Percentiles rank a stretch among this genome's conserved stretches.
Conservation (phyloP, 2,113 vertebrate genomes). For the Geococcyx californianus region DNA sequence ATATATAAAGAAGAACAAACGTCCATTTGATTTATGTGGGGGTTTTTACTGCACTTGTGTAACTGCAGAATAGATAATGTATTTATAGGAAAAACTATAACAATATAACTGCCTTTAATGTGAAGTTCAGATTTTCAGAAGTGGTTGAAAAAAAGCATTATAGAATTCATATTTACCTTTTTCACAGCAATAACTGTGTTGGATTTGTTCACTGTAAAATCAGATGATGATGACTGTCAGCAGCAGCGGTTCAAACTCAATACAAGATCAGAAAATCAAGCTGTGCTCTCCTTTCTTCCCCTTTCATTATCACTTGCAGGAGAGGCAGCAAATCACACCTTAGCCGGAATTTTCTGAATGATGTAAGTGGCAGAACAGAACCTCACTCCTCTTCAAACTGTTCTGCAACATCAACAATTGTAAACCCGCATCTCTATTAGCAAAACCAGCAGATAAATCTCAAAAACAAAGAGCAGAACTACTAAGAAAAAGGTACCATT, state of each 20-base stretch:
- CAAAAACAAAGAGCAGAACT: neutral
- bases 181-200: neutral
- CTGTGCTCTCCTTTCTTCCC: neutral
- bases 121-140: neutral
- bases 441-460: neutral
- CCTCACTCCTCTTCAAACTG: neutral
- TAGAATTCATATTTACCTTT: neutral
- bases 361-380: neutral
- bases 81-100: neutral
- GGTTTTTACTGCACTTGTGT: neutral
- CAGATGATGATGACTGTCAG: neutral
- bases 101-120: neutral
- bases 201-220: constrained; percentile 23
- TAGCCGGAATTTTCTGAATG: neutral
- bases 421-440: neutral
- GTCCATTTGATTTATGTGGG: neutral
- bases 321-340: constrained; percentile 2
- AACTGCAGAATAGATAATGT: neutral
- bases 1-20: neutral
- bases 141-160: neutral
- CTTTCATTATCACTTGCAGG: neutral
- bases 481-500: neutral
- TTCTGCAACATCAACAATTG: neutral
- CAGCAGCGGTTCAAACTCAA: neutral
- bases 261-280: neutral